These are phyloP conservation scores for Scytalopus superciliaris DNA, from an alignment of 2,113 vertebrate species.

Conservation along the genomic window DNA sequence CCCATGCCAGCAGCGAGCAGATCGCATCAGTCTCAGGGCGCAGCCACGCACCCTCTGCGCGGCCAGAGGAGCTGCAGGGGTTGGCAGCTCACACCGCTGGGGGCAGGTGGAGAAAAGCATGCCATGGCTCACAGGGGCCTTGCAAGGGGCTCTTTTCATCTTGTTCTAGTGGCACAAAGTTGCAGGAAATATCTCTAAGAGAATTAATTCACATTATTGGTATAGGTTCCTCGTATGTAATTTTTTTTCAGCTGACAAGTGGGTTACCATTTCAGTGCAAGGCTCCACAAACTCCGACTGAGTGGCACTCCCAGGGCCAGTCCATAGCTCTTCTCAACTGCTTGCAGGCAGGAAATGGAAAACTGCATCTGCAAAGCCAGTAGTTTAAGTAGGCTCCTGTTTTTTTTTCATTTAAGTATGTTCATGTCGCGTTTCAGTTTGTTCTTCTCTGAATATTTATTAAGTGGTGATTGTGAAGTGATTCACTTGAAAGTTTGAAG, in stretches of 20 bases:
- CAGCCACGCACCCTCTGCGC: no score
- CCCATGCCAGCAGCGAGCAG: background rate
- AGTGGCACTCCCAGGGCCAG: background rate
- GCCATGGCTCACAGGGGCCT: background rate
- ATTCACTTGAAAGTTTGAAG: background rate
- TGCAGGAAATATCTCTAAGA: background rate
- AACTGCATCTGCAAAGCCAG: background rate
- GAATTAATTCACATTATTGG: background rate
- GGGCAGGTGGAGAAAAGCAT: background rate
- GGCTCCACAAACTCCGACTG: background rate
- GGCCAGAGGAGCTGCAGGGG: background rate
- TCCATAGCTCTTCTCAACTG: background rate
- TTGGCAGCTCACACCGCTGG: background rate
- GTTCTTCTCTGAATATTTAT: slow-evolving; percentile 7
- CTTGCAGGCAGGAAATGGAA: background rate
- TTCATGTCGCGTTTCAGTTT: background rate
- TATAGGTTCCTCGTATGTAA: background rate
- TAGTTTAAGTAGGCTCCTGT: background rate
- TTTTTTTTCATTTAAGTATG: background rate
- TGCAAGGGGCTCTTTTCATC: background rate
- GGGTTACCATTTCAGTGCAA: background rate
- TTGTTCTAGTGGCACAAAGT: background rate
- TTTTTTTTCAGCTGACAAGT: background rate
- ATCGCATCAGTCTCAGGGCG: background rate
- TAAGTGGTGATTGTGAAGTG: background rate